A percentile compares a stretch with the other conserved stretches of the same genome.
phyloP scores from a whole-genome alignment of 2,797 vertebrate species.

The Anabacerthia variegaticeps region DNA sequence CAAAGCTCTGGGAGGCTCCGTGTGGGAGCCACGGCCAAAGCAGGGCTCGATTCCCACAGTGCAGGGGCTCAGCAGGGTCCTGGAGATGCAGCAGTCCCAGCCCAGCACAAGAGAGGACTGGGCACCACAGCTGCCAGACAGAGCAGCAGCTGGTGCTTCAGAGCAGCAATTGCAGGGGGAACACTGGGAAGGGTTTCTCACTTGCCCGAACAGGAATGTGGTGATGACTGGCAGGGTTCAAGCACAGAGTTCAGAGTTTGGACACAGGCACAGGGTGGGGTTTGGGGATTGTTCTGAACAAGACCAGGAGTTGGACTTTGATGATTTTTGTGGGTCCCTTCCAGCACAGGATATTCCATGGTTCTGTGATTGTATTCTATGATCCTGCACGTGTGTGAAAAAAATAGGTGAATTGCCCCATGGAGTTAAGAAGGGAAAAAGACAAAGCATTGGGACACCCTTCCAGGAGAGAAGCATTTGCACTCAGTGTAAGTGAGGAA shows the following conservation, averaged over 20 bases:
- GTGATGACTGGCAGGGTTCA: background rate
- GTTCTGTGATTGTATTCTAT: background rate
- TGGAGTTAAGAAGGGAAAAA: background rate
- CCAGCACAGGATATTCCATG: background rate
- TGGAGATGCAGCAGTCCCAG: background rate
- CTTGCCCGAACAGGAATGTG: rapidly evolving
- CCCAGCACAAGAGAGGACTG: background rate
- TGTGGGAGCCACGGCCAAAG: background rate
- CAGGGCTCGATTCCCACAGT: background rate
- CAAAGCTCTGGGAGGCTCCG: background rate
- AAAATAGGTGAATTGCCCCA: background rate
- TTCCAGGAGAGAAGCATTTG: background rate
- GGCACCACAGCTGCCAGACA: background rate
- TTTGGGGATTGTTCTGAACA: too few species aligned
- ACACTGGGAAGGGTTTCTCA: background rate
- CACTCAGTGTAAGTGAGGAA: background rate
- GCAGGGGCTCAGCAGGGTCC: background rate
- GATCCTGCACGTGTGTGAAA: background rate
- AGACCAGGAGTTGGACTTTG: background rate
- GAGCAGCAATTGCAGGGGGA: background rate
- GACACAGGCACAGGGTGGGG: background rate
- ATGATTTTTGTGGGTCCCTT: background rate
- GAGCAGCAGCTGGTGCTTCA: background rate
- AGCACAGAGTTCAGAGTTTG: background rate
- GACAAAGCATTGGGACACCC: background rate